These are phyloP conservation scores for Heliconius himera DNA, from an alignment of 1,140 invertebrate genomes.

Conservation along the genomic window DNA sequence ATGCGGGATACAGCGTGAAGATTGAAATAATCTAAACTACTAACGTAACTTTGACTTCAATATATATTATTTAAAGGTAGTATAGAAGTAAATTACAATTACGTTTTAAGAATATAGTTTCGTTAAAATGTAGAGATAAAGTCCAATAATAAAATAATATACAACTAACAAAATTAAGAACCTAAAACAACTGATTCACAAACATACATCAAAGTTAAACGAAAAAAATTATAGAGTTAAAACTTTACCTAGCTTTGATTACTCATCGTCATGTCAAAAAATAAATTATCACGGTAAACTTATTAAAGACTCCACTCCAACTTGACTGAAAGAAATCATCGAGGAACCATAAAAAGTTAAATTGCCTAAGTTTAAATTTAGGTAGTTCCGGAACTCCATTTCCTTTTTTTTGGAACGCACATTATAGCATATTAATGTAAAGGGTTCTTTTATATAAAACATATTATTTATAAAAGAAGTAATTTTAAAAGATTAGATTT, in stretches of 20 bases:
- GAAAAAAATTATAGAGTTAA: not conserved
- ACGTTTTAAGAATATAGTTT: no score
- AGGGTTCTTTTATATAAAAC: not conserved
- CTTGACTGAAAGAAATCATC: constrained; percentile 38
- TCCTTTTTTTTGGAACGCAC: not conserved
- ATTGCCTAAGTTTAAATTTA: constrained; percentile 45
- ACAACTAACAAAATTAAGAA: no score
- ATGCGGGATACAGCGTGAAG: no score
- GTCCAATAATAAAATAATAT: no score
- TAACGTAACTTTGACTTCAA: no score
- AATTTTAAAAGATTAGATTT: no score
- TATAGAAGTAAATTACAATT: no score
- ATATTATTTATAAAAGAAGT: not conserved
- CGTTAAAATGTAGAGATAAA: no score
- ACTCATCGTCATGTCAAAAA: constrained; percentile 20
- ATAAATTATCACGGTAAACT: constrained; percentile 41
- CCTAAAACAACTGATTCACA: no score
- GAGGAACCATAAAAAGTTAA: constrained; percentile 44
- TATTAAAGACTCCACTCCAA: constrained; percentile 36
- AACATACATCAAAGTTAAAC: no score
- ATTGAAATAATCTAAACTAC: no score
- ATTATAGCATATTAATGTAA: not conserved
- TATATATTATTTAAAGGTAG: no score
- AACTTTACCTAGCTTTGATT: not conserved
- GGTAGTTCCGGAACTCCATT: constrained; percentile 29